Evolutionary conservation across 1,140 invertebrate species (phyloP).

Genomic region (Bombus superbus): DNA sequence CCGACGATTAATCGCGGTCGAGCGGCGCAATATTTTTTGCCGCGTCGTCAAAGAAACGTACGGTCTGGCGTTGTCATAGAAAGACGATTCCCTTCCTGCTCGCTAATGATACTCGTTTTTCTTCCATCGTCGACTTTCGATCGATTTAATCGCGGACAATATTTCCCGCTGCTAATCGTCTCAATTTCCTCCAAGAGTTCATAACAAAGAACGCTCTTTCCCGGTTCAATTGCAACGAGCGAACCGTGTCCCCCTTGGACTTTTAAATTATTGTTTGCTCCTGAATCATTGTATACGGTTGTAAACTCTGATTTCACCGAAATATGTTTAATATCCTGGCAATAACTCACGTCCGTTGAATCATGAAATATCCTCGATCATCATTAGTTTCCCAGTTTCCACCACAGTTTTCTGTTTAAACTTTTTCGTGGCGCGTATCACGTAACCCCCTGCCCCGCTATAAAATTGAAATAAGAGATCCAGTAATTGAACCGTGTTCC

Average conservation of each 20-base stretch:
- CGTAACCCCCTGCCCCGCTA: neutral
- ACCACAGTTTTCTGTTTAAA: neutral
- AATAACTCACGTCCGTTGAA: neutral
- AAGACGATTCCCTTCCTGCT: slow-evolving; percentile 12
- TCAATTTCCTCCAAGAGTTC: slow-evolving; percentile 2
- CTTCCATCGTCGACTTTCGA: slow-evolving; percentile 1
- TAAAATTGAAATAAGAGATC: slow-evolving; percentile 5
- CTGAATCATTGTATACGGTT: neutral
- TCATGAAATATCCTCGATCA: neutral
- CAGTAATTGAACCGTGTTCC: neutral
- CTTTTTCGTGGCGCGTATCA: neutral
- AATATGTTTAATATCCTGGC: slow-evolving; percentile 6
- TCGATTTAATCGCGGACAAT: slow-evolving; percentile 31
- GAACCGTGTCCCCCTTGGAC: too few species aligned
- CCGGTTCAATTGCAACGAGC: neutral
- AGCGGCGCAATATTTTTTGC: neutral
- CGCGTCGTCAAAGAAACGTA: slow-evolving; percentile 21
- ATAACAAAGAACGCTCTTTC: slow-evolving; percentile 2
- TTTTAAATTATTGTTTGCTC: neutral
- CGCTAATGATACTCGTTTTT: slow-evolving; percentile 31
- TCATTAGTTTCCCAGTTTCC: neutral
- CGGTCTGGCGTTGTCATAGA: slow-evolving; percentile 34
- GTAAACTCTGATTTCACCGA: neutral
- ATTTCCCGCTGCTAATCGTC: slow-evolving; percentile 12
- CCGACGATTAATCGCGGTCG: slow-evolving; percentile 1